These are phyloP conservation scores for Ataeniobius toweri DNA, from an alignment of 2,797 vertebrate species.

Conservation along the genomic window DNA sequence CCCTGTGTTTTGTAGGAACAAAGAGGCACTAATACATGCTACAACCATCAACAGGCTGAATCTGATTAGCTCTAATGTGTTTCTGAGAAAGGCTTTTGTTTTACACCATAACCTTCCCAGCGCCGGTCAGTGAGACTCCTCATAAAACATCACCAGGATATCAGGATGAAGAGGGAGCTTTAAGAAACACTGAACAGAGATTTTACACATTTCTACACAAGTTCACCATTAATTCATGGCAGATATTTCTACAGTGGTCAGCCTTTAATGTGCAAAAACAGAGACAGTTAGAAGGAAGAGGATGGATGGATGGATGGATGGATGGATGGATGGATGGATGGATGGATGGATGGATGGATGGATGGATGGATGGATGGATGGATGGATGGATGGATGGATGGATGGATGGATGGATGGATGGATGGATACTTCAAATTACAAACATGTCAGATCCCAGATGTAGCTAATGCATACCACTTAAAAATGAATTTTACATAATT, in stretches of 20 bases:
- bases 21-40: conserved; percentile 56
- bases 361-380: not conserved
- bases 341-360: too few species aligned
- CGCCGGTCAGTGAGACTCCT: conserved; percentile 36
- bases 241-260: not conserved
- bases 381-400: too few species aligned
- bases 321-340: too few species aligned
- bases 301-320: too few species aligned
- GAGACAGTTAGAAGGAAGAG: too few species aligned
- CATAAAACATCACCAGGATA: conserved; percentile 24
- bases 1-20: conserved; percentile 38
- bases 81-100: conserved; percentile 69
- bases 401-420: not conserved
- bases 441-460: not conserved
- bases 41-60: conserved; percentile 67
- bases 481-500: not conserved
- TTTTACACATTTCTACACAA: not conserved
- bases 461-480: not conserved
- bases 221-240: not conserved
- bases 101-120: conserved; percentile 43
- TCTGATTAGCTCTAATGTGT: conserved; percentile 69
- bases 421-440: not conserved
- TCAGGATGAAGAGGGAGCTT: not conserved
- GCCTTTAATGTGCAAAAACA: not conserved
- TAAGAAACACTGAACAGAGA: not conserved